These are phyloP conservation scores for Hemiprocne comata DNA, from an alignment of 2,113 vertebrate genomes.

Conservation along the genomic window DNA sequence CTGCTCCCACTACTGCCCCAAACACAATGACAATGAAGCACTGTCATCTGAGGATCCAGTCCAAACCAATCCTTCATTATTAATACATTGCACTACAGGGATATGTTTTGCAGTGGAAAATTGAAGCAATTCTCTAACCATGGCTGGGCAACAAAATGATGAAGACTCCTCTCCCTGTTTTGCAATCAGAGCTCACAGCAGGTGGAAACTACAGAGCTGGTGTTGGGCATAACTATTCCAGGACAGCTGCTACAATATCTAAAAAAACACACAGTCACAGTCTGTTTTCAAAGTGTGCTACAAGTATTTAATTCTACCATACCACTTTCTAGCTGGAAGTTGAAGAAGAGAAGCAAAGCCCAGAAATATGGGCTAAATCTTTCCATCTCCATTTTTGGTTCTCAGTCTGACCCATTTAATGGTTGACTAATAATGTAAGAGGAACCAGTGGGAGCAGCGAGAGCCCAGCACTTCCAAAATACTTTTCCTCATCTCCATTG, in stretches of 20 bases:
- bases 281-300: neutral
- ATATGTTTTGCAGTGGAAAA: neutral
- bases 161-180: neutral
- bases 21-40: neutral
- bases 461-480: neutral
- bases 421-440: neutral
- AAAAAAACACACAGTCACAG: neutral
- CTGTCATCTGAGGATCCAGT: neutral
- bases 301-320: neutral
- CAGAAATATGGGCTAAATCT: neutral
- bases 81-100: neutral
- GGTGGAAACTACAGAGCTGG: neutral
- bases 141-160: neutral
- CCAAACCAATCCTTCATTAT: neutral
- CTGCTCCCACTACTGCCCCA: neutral
- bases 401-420: neutral
- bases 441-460: neutral
- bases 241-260: neutral
- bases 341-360: neutral
- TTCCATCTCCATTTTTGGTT: neutral
- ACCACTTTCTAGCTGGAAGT: neutral
- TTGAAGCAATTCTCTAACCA: neutral
- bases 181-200: slow-evolving; percentile 4
- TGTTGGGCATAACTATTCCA: neutral
- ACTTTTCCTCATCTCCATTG: neutral